Evolutionary conservation across 2,113 vertebrate species (phyloP).

Genomic region (Zapus hudsonius): DNA sequence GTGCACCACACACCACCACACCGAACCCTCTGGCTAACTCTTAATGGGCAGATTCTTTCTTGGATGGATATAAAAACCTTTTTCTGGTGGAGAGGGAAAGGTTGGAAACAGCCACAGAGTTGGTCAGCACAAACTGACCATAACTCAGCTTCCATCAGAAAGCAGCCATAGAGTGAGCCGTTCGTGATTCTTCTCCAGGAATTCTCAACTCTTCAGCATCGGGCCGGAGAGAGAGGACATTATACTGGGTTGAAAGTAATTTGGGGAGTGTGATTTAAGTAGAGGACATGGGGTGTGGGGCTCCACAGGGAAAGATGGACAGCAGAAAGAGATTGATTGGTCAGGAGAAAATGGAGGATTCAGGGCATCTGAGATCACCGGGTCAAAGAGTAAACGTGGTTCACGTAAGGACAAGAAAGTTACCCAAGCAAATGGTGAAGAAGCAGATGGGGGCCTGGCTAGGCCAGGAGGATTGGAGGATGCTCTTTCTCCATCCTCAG

Average conservation of each 20-base stretch:
- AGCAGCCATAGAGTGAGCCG: background rate
- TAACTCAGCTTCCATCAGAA: background rate
- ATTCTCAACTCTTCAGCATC: background rate
- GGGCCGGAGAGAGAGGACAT: background rate
- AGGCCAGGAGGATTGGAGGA: background rate
- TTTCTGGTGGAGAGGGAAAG: background rate
- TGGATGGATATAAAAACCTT: background rate
- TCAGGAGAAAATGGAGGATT: conserved; percentile 55
- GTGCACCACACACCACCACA: background rate
- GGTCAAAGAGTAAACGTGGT: conserved; percentile 63
- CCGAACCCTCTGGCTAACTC: background rate
- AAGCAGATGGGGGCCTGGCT: conserved; percentile 34
- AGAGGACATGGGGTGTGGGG: background rate
- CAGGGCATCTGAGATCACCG: conserved; percentile 40
- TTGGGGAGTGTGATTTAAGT: conserved; percentile 39
- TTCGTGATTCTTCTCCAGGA: background rate
- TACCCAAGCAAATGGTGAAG: background rate
- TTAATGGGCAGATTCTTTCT: background rate
- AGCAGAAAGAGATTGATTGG: conserved; percentile 28
- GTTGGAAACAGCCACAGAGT: background rate
- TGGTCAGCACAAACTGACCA: background rate
- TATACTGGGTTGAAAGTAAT: background rate
- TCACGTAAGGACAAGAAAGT: conserved; percentile 51
- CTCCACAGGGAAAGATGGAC: conserved; percentile 2
- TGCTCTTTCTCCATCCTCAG: background rate